phyloP scores from a whole-genome alignment of 2,113 vertebrate genomes.

The Bujurquina vittata region DNA sequence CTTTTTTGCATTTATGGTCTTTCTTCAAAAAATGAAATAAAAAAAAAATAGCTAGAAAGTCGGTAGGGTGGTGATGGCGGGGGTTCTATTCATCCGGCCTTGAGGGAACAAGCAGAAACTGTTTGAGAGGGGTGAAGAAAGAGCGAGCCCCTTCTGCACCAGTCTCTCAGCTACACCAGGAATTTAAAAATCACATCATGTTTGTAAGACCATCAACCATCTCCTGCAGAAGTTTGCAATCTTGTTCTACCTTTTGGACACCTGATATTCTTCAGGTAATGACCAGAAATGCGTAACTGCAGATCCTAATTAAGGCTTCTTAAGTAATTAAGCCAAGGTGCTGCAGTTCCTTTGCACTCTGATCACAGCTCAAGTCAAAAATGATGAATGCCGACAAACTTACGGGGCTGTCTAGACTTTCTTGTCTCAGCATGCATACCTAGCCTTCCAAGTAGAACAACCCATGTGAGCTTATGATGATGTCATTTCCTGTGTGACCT shows the following conservation, averaged over 20 bases:
- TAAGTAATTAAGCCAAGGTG: background rate
- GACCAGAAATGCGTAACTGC: background rate
- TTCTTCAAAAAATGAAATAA: background rate
- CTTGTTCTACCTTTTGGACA: background rate
- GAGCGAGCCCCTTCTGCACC: background rate
- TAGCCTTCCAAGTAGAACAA: background rate
- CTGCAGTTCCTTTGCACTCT: background rate
- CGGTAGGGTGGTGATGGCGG: background rate
- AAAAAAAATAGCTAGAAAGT: slow-evolving; percentile 14
- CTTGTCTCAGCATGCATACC: background rate
- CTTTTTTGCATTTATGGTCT: slow-evolving; percentile 2
- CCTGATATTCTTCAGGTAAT: background rate
- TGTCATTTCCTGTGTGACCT: slow-evolving; percentile 27
- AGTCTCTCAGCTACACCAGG: background rate
- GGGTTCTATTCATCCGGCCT: slow-evolving; percentile 43
- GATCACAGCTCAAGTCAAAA: background rate
- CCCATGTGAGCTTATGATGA: background rate
- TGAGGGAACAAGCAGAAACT: slow-evolving; percentile 39
- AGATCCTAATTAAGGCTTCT: background rate
- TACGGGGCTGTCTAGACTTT: background rate
- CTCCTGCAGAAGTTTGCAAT: background rate
- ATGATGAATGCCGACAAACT: slow-evolving; percentile 2
- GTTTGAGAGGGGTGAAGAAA: slow-evolving; percentile 11
- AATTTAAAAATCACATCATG: slow-evolving; percentile 27
- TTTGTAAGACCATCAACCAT: slow-evolving; percentile 18